Evolutionary conservation across 2,113 vertebrate species (phyloP), one percentile per base, ranked within the genome.

Genomic region (Malaclemys terrapin): DNA sequence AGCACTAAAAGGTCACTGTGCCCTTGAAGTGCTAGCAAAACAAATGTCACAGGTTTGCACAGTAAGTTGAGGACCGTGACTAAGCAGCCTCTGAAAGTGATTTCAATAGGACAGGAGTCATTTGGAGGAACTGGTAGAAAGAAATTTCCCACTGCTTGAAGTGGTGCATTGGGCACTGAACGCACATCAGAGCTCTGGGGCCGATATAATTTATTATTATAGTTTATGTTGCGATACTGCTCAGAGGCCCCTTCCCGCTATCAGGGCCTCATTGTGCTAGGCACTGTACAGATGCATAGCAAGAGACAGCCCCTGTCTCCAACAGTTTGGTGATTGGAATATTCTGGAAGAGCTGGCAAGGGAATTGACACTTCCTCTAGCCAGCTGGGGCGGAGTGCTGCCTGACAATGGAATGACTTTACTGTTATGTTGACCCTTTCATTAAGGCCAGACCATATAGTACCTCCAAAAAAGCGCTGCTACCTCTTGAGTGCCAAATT

Each of bases 1-100:
- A 96, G 94, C 45, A 95, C 80, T 76, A 87, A 98, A 97, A 98
- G 97, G 97, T 97, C 95, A 92, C 80, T 57, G 92, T 31, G 87
- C 62, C 56, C 92, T 94, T 94, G 96, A 97, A 95, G 65, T 11
- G 53, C 81, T 31, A 56, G 80, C 75, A 75, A 95, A 95, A 93
- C 97, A 97, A 97, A 96, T 22, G 12, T 59, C 59, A 92, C 62
- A 1, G 42, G 88, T 91, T 75, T 83, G 81, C 85, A 96, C 95
- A 94, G 49, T 76, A 90, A 93, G 54, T 91, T 56, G 82, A 85
- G 88, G 96, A 95, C 93, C 82, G 82, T 54, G 92, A 97, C 89
- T 95, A 96, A 93, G 91, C 3, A 50, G 84, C 79, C 72, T 93
- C 94, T 91, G 90, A 82, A 95, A 80, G 81, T 4, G 47, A 85